Base-by-base conservation (phyloP, 2,113 vertebrate genomes). In the Lonchura striata region DNA sequence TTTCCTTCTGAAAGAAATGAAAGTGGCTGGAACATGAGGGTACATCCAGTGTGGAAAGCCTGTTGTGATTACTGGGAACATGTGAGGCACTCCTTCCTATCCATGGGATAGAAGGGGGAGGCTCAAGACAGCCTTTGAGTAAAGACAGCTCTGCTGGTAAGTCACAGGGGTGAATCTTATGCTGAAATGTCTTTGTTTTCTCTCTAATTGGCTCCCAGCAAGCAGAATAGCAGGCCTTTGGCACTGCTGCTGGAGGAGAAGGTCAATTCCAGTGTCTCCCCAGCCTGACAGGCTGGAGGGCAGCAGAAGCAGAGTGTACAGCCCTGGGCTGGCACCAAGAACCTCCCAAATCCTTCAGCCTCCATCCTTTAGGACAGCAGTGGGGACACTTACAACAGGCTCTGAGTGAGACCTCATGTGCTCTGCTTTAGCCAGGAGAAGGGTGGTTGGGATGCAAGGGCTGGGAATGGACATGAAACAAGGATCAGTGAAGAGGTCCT, bases 191-290 rank as follows among this genome's bases (percentile, higher is more conserved):
- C 60, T 81, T 86, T 81, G 47, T 49, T 90, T 88, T 42, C 44
- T 50, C 83, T 81, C 47, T 78, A 54, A 56, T 2, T 63, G 42
- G 39, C 52, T 83, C 72, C 30, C 30, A 27, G 68, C 0, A 25
- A 86, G 63, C 49, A 50, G 69, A n/a, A 77, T 31, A 69, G 53
- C 33, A 53, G 37, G 60, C 9, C 27, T 75, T 57, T 60, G 69
- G 72, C 64, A 49, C 47, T 64, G 68, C 68, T 83, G 66, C 66
- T 82, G 89, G 37, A 88, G n/a, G 41, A 44, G 70, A 79, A 86
- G 84, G 52, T n/a, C 75, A 66, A 1, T 75, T 21, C 82, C 60
- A 83, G 44, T 5, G 15, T 41, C 61, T 57, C 49, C 65, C 77
- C 64, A 70, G 59, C 24, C 79, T 75, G 31, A 1, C 21, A 31